Conservation (phyloP, 35 echinoderm and acorn worm species). For the Ptychodera flava region DNA sequence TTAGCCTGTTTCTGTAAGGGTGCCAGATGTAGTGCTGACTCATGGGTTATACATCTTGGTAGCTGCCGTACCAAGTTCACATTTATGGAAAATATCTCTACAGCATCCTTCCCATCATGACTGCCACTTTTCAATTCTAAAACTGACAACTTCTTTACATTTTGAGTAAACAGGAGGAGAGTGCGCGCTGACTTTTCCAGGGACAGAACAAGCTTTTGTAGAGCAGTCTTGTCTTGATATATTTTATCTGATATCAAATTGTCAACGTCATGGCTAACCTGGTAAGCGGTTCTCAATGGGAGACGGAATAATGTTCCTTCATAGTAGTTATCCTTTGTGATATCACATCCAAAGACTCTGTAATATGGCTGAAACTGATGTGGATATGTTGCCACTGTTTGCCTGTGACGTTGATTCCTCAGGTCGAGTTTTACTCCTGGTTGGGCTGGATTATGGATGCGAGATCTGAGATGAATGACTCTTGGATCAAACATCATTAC, state of each 20-base stretch:
- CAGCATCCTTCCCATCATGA: background rate
- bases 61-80: background rate
- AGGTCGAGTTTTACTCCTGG: background rate
- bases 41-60: background rate
- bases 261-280: background rate
- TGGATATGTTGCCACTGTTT: background rate
- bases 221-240: background rate
- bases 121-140: background rate
- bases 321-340: background rate
- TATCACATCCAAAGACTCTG: background rate
- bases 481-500: conserved; percentile 70
- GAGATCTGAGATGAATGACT: conserved; percentile 29
- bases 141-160: conserved; percentile 47
- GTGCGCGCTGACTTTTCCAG: conserved; percentile 23
- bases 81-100: background rate
- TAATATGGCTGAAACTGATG: background rate
- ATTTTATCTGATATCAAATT: background rate
- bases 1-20: background rate
- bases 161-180: conserved; percentile 74
- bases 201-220: background rate
- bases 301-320: background rate
- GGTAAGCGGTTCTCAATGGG: background rate
- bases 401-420: background rate
- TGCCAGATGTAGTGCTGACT: too few relatives aligned
- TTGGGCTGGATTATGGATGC: background rate